These are phyloP conservation scores for Xenopus laevis DNA, from an alignment of 2,113 vertebrate genomes.

Conservation along the genomic window DNA sequence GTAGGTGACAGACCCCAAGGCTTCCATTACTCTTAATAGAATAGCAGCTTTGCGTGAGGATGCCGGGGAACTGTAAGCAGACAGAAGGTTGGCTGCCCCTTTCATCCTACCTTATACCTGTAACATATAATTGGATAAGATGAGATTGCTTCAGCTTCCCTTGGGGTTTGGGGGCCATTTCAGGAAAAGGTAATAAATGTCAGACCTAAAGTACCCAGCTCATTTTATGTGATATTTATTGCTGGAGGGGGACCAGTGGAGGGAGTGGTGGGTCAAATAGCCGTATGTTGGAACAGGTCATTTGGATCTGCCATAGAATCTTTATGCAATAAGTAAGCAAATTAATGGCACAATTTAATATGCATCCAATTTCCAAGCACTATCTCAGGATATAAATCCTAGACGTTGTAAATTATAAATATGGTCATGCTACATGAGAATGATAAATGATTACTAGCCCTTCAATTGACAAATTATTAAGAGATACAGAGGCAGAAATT, in stretches of 20 bases:
- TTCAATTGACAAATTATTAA: background rate
- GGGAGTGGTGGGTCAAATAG: background rate
- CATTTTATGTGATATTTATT: slow-evolving; percentile 30
- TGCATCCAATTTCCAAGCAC: too few species aligned
- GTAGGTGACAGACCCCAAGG: too few species aligned
- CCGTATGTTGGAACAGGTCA: background rate
- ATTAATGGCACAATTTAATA: background rate
- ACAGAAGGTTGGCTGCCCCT: too few species aligned
- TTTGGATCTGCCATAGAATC: background rate
- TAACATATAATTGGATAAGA: slow-evolving; percentile 30
- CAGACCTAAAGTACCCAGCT: slow-evolving; percentile 23
- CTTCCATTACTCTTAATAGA: too few species aligned
- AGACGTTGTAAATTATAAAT: too few species aligned
- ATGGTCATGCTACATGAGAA: too few species aligned
- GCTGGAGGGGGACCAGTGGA: background rate
- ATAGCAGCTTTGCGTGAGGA: too few species aligned
- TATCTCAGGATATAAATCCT: too few species aligned
- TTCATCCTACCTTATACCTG: slow-evolving; percentile 1
- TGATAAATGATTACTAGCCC: too few species aligned
- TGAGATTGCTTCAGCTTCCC: slow-evolving; percentile 29
- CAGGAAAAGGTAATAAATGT: slow-evolving; percentile 31
- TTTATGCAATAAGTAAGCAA: background rate
- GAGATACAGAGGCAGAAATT: background rate
- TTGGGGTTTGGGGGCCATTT: slow-evolving; percentile 8
- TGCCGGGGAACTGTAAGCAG: too few species aligned